Evolutionary conservation across 2,113 vertebrate genomes (phyloP), one percentile per base, ranked within the genome.

Genomic region (Gallinago jamesoni): DNA sequence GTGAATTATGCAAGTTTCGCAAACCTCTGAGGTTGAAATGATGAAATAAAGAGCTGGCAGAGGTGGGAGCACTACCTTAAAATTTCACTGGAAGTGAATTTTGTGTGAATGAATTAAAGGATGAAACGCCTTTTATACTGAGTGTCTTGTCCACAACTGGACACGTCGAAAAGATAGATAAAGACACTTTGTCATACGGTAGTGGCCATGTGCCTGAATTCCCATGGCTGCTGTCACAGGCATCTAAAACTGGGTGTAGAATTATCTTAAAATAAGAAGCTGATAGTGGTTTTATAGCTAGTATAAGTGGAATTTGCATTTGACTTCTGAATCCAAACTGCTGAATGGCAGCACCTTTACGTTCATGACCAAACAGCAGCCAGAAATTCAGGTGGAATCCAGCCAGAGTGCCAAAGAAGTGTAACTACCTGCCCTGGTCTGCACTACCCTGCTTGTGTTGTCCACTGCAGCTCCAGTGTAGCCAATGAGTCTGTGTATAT

Each of bases 181-280:
- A 68, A 68, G 50, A 48, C 20, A 63, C 24, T 69, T 62, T 37
- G 66, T 79, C 78, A 50, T 73, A 79, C 33, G 33, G 70, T 16
- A 84, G 55, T n/a, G 31, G 74, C 75, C 81, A 85, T 93, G 76
- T 88, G 75, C 70, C 81, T 80, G 75, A 86, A 83, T 91, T 88
- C 68, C 79, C 59, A 66, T 52, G 63, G 75, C 63, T 93, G 75
- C 48, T 90, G 63, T 66, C 77, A 9, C 76, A 77, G 37, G 37
- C 68, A 64, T 67, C 79, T 77, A 85, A 74, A 95, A 67, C 10
- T 63, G 21, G 3, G 1, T 33, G 43, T 48, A 70, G 82, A 83
- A 83, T 50, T 86, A 88, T 30, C 63, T 87, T 76, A 57, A 93
- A 90, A 90, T 64, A 31, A 78, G 16, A 50, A 82, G 16, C 53